Base-by-base conservation (phyloP, 2,888 invertebrate genomes). In the Salpingus planirostris region DNA sequence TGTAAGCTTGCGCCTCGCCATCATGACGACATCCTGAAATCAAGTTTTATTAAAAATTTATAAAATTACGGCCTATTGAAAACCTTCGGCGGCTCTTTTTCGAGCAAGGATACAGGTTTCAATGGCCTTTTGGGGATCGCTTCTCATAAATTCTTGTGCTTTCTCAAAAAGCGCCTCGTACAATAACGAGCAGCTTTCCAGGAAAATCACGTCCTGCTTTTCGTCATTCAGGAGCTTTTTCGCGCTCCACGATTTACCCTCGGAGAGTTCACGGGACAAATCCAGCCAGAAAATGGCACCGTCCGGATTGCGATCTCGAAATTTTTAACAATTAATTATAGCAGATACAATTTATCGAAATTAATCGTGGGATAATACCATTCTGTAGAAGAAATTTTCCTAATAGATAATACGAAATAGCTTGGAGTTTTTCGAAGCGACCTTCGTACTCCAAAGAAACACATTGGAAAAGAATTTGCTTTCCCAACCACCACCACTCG, bases 401-500 rank as follows among this genome's bases (percentile, higher is more conserved):
- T 38, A 69, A 72, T 40, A 69, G 61, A 46, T 67, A 74, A 60
- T 70, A 66, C 46, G 67, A 66, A 29, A 67, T 59, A 1, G 66
- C 68, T 43, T 71, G 68, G 37, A 66, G 65, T 22, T 69, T 63
- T 5, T 26, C 7, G 11, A 32, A 29, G 2, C 70, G 70, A 1
- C 68, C 71, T 25, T 66, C 37, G 39, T 62, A 69, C 29, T 61
- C 55, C 31, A 66, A 64, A 1, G 67, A 64, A 1, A 69, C 63
- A 1, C 66, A 44, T 2, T 69, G 66, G 3, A 69, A 48, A 35
- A 67, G 66, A 27, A 75, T 59, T 48, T 74, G 72, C 43, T 74
- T 71, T 0, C 73, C 71, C 7, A 76, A 51, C 75, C 75, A 76
- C 41, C 71, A 55, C 52, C 73, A 71, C 15, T 53, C 46, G 6